Evolutionary conservation across 1,140 invertebrate genomes (phyloP).

Genomic region (Heterodera schachtii): DNA sequence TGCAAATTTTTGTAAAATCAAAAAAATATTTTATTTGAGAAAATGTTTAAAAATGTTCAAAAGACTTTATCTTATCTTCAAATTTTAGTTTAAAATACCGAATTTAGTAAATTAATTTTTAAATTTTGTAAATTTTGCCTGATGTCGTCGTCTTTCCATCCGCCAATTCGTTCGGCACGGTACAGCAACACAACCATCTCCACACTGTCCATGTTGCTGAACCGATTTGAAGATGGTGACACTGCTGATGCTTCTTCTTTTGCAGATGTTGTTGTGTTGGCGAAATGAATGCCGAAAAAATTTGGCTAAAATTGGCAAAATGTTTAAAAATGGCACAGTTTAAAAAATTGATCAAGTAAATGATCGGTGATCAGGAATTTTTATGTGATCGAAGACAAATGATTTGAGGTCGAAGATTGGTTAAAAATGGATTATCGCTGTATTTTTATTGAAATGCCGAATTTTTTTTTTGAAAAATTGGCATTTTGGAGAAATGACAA

Average conservation of each 20-base stretch:
- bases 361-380: neutral
- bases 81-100: no score
- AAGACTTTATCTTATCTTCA: no score
- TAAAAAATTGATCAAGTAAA: neutral
- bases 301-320: constrained; percentile 43
- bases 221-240: neutral
- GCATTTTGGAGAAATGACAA: no score
- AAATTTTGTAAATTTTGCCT: neutral
- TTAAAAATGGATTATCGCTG: no score
- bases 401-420: no score
- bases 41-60: no score
- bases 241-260: neutral
- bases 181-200: constrained; percentile 51
- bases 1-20: no score
- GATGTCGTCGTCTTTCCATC: constrained; percentile 43
- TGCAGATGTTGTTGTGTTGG: constrained; percentile 13
- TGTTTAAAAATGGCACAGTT: neutral
- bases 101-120: no score
- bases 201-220: constrained; percentile 39
- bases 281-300: constrained; percentile 57
- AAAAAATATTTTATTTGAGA: no score
- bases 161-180: constrained; percentile 43
- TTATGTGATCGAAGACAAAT: neutral
- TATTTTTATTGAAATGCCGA: no score
- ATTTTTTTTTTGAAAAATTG: no score